Conservation (phyloP, 2,797 vertebrate species). For the Ctenopoma kingsleyae region DNA sequence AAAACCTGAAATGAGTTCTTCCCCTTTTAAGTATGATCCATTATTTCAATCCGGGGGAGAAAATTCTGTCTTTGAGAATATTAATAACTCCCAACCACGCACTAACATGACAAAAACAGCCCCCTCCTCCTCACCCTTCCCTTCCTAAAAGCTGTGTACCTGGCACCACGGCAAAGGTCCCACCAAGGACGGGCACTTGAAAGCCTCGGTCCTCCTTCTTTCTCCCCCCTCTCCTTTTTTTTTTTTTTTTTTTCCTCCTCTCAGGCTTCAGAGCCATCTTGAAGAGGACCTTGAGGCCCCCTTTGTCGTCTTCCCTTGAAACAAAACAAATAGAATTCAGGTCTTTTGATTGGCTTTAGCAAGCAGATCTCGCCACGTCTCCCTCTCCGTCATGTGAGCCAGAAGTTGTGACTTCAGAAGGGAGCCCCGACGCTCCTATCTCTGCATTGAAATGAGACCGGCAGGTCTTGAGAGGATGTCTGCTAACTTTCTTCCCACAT, state of each 20-base stretch:
- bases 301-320: conserved; percentile 97
- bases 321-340: conserved; percentile 91
- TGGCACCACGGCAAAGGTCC: conserved; percentile 92
- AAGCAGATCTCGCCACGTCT: conserved; percentile 72
- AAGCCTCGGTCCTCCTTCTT: conserved; percentile 76
- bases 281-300: conserved; percentile 94
- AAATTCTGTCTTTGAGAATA: conserved; percentile 87
- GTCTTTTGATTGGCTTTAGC: conserved; percentile 87
- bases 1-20: conserved; percentile 90
- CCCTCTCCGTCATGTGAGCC: conserved; percentile 69
- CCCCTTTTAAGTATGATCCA: conserved; percentile 88
- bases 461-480: conserved; percentile 83
- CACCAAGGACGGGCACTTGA: conserved; percentile 91
- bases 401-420: conserved; percentile 84
- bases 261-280: conserved; percentile 89
- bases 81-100: conserved; percentile 85
- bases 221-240: conserved; percentile 28
- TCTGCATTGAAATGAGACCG: conserved; percentile 80
- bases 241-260: conserved; percentile 71
- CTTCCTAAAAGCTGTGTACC: conserved; percentile 85
- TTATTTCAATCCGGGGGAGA: conserved; percentile 88
- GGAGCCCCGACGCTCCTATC: conserved; percentile 67
- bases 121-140: conserved; percentile 39
- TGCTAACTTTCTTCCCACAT: conserved; percentile 76
- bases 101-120: conserved; percentile 69